These are phyloP conservation scores for Esox niger DNA, from an alignment of 2,113 vertebrate genomes.

Conservation along the genomic window DNA sequence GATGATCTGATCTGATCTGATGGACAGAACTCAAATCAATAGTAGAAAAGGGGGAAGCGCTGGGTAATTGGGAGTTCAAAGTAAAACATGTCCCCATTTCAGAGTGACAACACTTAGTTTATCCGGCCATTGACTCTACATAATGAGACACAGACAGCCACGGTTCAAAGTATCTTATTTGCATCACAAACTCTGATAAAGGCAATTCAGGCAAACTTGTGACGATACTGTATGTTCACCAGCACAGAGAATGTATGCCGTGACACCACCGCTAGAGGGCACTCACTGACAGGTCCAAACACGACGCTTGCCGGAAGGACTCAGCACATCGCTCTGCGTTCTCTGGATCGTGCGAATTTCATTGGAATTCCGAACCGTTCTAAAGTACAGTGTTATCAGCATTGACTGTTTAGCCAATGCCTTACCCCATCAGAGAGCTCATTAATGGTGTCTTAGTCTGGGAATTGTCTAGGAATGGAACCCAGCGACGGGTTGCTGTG, in stretches of 20 bases:
- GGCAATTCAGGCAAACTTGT: no score
- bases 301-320: background rate
- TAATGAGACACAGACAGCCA: no score
- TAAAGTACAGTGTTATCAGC: background rate
- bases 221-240: no score
- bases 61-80: background rate
- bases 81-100: background rate
- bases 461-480: background rate
- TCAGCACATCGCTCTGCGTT: background rate
- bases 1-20: no score
- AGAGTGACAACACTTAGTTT: no score
- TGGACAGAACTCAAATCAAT: no score
- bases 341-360: background rate
- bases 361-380: background rate
- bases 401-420: background rate
- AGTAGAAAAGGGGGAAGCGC: background rate
- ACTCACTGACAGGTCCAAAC: slow-evolving; percentile 33
- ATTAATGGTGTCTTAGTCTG: background rate
- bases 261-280: slow-evolving; percentile 60
- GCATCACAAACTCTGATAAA: no score
- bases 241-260: background rate
- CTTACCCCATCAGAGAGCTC: slow-evolving; percentile 4
- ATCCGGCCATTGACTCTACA: no score
- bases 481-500: background rate
- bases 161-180: no score